Conservation (phyloP, 2,797 vertebrate genomes). For the Gouania willdenowi region DNA sequence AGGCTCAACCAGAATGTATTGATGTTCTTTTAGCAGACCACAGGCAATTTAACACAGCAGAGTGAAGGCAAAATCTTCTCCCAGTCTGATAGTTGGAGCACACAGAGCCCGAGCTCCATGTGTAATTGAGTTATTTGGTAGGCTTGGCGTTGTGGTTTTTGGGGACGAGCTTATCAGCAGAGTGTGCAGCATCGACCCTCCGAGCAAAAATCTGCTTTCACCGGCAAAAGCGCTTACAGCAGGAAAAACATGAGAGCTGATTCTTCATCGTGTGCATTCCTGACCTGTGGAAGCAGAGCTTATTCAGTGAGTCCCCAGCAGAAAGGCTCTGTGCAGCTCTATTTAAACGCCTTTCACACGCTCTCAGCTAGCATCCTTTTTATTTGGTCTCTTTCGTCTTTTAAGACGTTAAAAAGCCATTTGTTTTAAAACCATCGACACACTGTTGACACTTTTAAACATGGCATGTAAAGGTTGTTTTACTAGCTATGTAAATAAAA, state of each 20-base stretch:
- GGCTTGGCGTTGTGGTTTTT: conserved; percentile 55
- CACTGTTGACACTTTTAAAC: too few species aligned
- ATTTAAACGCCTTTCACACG: conserved; percentile 65
- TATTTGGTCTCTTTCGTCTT: conserved; percentile 29
- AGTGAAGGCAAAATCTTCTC: conserved; percentile 42
- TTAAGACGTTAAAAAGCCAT: too few species aligned
- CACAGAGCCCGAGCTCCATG: conserved; percentile 33
- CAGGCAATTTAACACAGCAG: conserved; percentile 38
- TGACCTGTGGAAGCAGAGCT: conserved; percentile 78
- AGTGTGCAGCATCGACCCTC: conserved; percentile 58
- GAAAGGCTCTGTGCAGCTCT: conserved; percentile 68
- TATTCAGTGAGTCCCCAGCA: conserved; percentile 70
- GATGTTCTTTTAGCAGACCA: conserved; percentile 54
- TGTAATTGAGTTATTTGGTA: conserved; percentile 64
- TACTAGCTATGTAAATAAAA: too few species aligned
- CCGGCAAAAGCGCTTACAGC: conserved; percentile 77
- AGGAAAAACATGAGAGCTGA: conserved; percentile 76
- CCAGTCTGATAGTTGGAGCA: conserved; percentile 35
- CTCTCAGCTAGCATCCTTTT: conserved; percentile 55
- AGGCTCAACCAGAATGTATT: conserved; percentile 45
- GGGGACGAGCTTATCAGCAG: conserved; percentile 72
- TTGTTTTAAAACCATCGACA: too few species aligned
- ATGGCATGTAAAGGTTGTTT: too few species aligned
- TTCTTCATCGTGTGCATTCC: conserved; percentile 75
- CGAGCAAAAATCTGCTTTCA: conserved; percentile 70